phyloP scores from a whole-genome alignment of 2,113 vertebrate species.

The Mugil cephalus region DNA sequence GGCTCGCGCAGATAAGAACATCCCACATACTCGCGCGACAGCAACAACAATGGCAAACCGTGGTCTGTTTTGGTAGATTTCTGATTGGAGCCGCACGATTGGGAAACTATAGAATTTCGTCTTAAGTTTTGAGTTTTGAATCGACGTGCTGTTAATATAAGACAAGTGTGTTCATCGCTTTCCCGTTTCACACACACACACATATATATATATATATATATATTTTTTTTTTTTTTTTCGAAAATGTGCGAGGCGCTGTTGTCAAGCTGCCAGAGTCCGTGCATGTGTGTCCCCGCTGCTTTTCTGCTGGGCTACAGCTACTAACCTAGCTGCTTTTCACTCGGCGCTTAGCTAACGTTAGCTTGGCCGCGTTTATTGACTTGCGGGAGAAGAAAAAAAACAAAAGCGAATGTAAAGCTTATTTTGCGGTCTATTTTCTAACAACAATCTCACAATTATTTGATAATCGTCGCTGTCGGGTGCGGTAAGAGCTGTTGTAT shows the following conservation, averaged over 20 bases:
- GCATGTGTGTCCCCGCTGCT: constrained; percentile 81
- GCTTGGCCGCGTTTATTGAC: constrained; percentile 65
- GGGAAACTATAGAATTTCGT: constrained; percentile 18
- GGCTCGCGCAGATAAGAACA: constrained; percentile 66
- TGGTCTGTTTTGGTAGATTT: constrained; percentile 71
- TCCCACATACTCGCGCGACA: constrained; percentile 72
- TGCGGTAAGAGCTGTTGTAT: constrained; percentile 64
- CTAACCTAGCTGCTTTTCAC: constrained; percentile 78
- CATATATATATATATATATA: too few species aligned
- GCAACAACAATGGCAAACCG: constrained; percentile 82
- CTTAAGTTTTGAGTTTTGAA: constrained; percentile 15
- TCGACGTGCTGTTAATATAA: constrained; percentile 21
- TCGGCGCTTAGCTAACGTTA: constrained; percentile 74
- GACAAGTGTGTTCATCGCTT: not conserved
- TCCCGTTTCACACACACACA: constrained; percentile 33
- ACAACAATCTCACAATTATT: constrained; percentile 21
- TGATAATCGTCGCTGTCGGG: constrained; percentile 42
- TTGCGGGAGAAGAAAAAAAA: constrained; percentile 36
- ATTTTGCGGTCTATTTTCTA: constrained; percentile 46
- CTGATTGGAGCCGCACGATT: constrained; percentile 53
- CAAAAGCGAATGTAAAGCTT: constrained; percentile 64
- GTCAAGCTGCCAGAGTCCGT: constrained; percentile 74
- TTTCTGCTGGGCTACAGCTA: constrained; percentile 76
- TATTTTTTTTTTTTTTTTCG: constrained; percentile 45
- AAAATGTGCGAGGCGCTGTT: constrained; percentile 81